Base-by-base conservation (phyloP, 2,113 vertebrate genomes). In the Oriolus oriolus region DNA sequence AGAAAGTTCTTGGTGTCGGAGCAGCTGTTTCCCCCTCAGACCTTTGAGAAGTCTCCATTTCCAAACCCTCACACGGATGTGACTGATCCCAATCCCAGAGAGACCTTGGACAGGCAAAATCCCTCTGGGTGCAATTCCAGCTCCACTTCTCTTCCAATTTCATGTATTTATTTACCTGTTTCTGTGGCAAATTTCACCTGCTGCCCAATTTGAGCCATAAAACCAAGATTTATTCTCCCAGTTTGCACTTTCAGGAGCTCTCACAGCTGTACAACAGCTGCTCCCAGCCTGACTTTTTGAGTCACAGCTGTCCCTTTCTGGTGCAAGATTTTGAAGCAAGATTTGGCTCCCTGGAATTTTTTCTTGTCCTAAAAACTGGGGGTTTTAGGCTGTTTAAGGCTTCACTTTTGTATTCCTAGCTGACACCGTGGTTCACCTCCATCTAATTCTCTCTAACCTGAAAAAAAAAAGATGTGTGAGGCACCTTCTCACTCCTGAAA, bases 191-290 rank as follows among this genome's bases (percentile, higher is more conserved):
- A 44, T 69, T 65, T n/a, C 57, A 79, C 71, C 84, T 24, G 26
- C 14, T 68, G 75, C 39, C 26, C 54, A 11, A 39, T 73, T 96
- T 80, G 57, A 56, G 65, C 56, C 74, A 8, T 2, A 64, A 80
- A 95, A 27, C 35, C 30, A 6, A 73, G 42, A 60, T 1, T 7
- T 6, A 4, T 68, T 47, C 10, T 18, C 64, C 59, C 10, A 11
- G 1, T 65, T 52, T 86, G 96, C 97, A 97, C 23, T 97, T 66
- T 74, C 31, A 17, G 61, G 73, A 53, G 97, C 97, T 63, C 27
- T 45, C 57, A 24, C 77, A 35, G 73, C n/a, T n/a, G n/a, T n/a
- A n/a, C n/a, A n/a, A n/a, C n/a, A n/a, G n/a, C 76, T 85, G 56
- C 71, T 50, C 37, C 10, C 2, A 4, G 59, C 11, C 1, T 2